Evolutionary conservation across 2,113 vertebrate species (phyloP).

Genomic region (Xenopus laevis): DNA sequence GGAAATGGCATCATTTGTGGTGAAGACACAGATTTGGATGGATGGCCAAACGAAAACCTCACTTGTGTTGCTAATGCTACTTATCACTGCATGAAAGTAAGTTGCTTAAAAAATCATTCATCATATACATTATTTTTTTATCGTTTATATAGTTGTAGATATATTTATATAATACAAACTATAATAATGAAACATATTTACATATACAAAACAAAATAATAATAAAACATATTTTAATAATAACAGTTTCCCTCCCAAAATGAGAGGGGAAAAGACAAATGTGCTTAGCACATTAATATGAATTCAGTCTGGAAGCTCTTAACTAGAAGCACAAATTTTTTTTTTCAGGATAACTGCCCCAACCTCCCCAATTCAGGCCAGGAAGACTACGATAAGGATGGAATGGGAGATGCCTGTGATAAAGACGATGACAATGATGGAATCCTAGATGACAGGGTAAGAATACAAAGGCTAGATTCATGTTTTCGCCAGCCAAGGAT

Average conservation of each 20-base stretch:
- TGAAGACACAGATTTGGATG: slow-evolving; percentile 91
- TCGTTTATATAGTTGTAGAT: no score
- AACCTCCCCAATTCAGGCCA: slow-evolving; percentile 95
- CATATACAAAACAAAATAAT: no score
- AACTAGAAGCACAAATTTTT: not conserved
- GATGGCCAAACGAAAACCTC: slow-evolving; percentile 90
- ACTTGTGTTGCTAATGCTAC: slow-evolving; percentile 91
- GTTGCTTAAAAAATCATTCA: not conserved
- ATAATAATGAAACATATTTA: no score
- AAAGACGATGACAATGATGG: slow-evolving; percentile 90
- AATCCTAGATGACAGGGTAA: slow-evolving; percentile 91
- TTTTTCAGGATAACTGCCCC: slow-evolving; percentile 90
- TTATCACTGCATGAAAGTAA: slow-evolving; percentile 97
- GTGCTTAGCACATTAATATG: no score
- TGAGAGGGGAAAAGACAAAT: no score
- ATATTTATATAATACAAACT: no score
- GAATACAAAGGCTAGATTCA: slow-evolving; percentile 45
- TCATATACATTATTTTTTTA: no score
- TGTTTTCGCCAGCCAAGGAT: not conserved
- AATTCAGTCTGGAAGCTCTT: no score
- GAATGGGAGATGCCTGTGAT: slow-evolving; percentile 93
- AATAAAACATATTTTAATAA: no score
- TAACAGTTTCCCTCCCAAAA: no score
- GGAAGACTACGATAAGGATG: slow-evolving; percentile 97
- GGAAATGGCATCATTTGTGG: slow-evolving; percentile 93